phyloP scores from a whole-genome alignment of 2,113 vertebrate species.

The Anarrhichthys ocellatus region DNA sequence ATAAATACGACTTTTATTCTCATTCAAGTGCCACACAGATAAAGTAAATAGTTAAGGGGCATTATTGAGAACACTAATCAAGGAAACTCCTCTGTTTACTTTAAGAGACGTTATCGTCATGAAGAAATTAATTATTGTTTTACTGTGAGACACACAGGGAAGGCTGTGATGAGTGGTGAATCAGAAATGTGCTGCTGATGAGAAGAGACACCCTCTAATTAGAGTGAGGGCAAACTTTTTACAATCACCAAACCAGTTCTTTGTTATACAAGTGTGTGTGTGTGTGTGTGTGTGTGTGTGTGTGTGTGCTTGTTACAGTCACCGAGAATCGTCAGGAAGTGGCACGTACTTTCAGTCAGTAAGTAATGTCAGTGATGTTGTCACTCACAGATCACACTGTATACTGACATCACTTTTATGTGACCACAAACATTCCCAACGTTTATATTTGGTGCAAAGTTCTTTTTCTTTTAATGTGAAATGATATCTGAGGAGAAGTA shows the following conservation, averaged over 20 bases:
- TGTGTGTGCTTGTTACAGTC: not conserved
- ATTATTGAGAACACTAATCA: too few relatives aligned
- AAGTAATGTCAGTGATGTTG: too few relatives aligned
- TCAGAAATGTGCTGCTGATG: not conserved
- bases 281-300: not conserved
- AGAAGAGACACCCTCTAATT: not conserved
- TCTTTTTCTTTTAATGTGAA: not conserved
- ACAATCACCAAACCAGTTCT: too few relatives aligned
- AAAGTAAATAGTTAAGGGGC: not conserved
- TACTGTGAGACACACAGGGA: constrained; percentile 8
- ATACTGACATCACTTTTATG: too few relatives aligned
- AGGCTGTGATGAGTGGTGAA: constrained; percentile 27
- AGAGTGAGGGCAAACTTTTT: too few relatives aligned
- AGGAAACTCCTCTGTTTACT: not conserved
- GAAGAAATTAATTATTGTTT: not conserved
- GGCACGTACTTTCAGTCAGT: not conserved
- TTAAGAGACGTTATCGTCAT: not conserved
- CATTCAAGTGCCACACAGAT: too few relatives aligned
- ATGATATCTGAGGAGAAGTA: not conserved
- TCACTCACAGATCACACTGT: not conserved
- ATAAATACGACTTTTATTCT: too few relatives aligned
- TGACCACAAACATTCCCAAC: too few relatives aligned
- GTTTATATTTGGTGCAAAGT: not conserved
- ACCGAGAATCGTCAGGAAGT: not conserved
- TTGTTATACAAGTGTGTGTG: too few relatives aligned